These are phyloP conservation scores for Drosophila ogumai DNA, from an alignment of 1,140 invertebrate species.

Conservation along the genomic window DNA sequence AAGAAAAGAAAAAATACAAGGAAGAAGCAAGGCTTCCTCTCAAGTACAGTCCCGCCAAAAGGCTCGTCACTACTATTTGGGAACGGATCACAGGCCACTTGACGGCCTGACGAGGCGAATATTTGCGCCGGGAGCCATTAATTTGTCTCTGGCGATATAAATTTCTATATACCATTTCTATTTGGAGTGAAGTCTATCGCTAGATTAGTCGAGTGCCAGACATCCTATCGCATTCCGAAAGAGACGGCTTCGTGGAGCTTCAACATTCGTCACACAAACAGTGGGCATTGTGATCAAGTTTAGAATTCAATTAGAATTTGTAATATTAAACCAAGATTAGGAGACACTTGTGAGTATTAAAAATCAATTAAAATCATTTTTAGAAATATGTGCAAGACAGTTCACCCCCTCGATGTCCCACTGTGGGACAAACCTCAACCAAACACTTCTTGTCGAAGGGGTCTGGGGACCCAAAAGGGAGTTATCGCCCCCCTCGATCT, in stretches of 20 bases:
- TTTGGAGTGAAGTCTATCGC: slow-evolving; percentile 19
- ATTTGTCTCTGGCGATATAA: slow-evolving; percentile 32
- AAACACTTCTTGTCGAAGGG: slow-evolving; percentile 1
- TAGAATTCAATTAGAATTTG: too few relatives aligned
- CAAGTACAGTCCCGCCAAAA: slow-evolving; percentile 38
- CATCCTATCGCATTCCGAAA: slow-evolving; percentile 35
- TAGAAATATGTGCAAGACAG: not conserved
- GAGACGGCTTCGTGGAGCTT: slow-evolving; percentile 8
- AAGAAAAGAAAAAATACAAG: not conserved
- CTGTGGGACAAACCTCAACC: slow-evolving; percentile 13
- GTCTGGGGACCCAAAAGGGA: not conserved
- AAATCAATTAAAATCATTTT: not conserved
- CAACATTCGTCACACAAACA: slow-evolving; percentile 1
- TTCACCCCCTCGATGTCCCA: not conserved
- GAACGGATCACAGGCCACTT: slow-evolving; percentile 27
- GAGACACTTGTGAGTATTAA: too few relatives aligned
- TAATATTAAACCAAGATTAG: too few relatives aligned
- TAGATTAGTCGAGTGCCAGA: slow-evolving; percentile 40
- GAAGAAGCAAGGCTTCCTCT: not conserved
- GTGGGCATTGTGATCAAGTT: too few relatives aligned
- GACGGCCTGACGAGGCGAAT: slow-evolving; percentile 30
- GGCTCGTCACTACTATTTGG: not conserved
- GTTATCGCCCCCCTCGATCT: slow-evolving; percentile 32
- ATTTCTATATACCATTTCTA: slow-evolving; percentile 23
- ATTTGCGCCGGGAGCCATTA: slow-evolving; percentile 32